Base-by-base conservation (phyloP, 2,888 invertebrate genomes). In the Agrilus biguttatus region DNA sequence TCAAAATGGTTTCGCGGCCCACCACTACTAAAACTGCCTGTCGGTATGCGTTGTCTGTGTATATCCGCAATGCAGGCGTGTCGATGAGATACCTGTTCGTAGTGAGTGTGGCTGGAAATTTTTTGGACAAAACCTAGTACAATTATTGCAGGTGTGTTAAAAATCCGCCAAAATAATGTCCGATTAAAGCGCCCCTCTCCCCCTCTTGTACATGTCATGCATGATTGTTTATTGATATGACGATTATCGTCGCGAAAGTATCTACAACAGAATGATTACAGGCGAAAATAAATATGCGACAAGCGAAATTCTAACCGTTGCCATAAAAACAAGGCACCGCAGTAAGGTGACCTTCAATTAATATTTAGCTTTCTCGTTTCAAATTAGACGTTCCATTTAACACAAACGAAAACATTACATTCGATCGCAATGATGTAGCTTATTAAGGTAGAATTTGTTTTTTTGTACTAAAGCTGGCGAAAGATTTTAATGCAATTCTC, bases 61-160 rank as follows among this genome's bases (percentile, higher is more conserved):
- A 63, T 63, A 64, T 65, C 65, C 59, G 65, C 66, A 66, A 66
- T 66, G 66, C 67, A 67, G 67, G 66, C 65, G 65, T 65, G 65
- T 62, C 64, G 60, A 53, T 57, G 54, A 58, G 54, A 55, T 58
- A 58, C 58, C 57, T 60, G 60, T 60, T 59, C 51, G 56, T 59
- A 60, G 62, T 60, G 62, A 53, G 63, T 60, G 61, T 55, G 58
- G 60, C 57, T 53, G 58, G 58, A 57, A 63, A 61, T 61, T 62
- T 62, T 61, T 55, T 60, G 57, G 60, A 62, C 53, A 60, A 61
- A 59, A 60, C 60, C 50, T 62, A 59, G 55, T 52, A 54, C 50
- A 51, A 53, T 51, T 55, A 52, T 49, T 45, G 47, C 53, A 58
- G 57, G 58, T 57, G 52, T 53, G 58, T 57, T 52, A 48, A 48